Evolutionary conservation across 2,797 vertebrate genomes (phyloP).

Genomic region (Argentina silus): DNA sequence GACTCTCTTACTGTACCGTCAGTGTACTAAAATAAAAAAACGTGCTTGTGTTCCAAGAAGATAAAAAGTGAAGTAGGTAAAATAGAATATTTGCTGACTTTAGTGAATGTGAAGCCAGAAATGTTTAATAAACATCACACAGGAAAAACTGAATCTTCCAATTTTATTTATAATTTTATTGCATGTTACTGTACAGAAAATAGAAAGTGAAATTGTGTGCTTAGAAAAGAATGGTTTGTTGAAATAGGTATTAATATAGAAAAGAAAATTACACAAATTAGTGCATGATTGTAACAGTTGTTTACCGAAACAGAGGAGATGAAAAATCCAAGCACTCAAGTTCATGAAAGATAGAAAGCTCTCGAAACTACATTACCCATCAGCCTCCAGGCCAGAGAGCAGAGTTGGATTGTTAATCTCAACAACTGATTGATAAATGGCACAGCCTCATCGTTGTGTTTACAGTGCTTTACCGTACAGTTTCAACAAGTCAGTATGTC

Average conservation of each 20-base stretch:
- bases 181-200: slow-evolving; percentile 93
- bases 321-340: background rate
- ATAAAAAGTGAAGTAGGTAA: background rate
- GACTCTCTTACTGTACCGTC: background rate
- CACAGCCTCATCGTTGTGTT: background rate
- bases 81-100: background rate
- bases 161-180: slow-evolving; percentile 88
- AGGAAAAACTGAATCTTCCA: slow-evolving; percentile 53
- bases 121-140: background rate
- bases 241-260: slow-evolving; percentile 28
- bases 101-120: slow-evolving; percentile 21
- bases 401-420: background rate
- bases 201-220: slow-evolving; percentile 85
- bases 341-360: background rate
- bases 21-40: too few relatives aligned
- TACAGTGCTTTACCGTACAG: background rate
- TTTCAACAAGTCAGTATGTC: too few relatives aligned
- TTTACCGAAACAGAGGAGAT: background rate
- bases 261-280: slow-evolving; percentile 49
- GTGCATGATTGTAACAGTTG: background rate
- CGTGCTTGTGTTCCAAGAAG: too few relatives aligned
- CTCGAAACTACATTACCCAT: slow-evolving; percentile 2
- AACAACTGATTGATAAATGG: background rate
- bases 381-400: background rate
- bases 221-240: slow-evolving; percentile 70